Evolutionary conservation across 2,888 invertebrate species (phyloP).

Genomic region (Atrina japonica): DNA sequence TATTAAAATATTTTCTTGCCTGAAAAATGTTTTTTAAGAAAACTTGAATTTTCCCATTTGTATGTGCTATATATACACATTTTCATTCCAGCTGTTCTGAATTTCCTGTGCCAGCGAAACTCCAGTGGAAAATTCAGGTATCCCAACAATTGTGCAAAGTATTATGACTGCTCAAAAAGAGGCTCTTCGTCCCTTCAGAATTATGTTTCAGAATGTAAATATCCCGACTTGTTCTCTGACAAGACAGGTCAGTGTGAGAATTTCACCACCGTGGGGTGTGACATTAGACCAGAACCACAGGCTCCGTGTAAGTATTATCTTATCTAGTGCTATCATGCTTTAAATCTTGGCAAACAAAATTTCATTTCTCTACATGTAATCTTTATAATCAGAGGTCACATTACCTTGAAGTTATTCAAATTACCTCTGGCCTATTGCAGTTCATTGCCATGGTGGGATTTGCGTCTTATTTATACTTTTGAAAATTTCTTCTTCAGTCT

Average conservation of each 20-base stretch:
- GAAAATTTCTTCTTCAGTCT: no score
- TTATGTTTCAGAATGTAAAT: conserved; percentile 46
- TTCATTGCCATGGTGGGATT: no score
- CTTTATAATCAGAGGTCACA: no score
- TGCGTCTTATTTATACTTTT: no score
- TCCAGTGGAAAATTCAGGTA: conserved; percentile 44
- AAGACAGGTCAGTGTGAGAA: conserved; percentile 44
- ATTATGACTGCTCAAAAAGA: conserved; percentile 45
- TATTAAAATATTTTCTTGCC: no score
- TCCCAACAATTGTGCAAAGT: conserved; percentile 52
- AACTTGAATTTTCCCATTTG: background rate
- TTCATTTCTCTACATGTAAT: no score
- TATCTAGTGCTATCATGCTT: no score
- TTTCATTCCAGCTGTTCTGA: conserved; percentile 47
- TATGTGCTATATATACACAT: background rate
- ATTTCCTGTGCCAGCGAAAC: conserved; percentile 51
- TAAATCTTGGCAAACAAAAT: no score
- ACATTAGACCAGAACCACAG: conserved; percentile 47
- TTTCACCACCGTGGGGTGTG: conserved; percentile 52
- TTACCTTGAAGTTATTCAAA: no score
- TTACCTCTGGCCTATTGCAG: no score
- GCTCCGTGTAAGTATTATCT: conserved; percentile 52
- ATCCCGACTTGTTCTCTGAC: conserved; percentile 55
- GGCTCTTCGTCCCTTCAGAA: conserved; percentile 13
- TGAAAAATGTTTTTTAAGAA: no score